phyloP scores from a whole-genome alignment of 2,113 vertebrate genomes.

The Sminthopsis crassicaudata region DNA sequence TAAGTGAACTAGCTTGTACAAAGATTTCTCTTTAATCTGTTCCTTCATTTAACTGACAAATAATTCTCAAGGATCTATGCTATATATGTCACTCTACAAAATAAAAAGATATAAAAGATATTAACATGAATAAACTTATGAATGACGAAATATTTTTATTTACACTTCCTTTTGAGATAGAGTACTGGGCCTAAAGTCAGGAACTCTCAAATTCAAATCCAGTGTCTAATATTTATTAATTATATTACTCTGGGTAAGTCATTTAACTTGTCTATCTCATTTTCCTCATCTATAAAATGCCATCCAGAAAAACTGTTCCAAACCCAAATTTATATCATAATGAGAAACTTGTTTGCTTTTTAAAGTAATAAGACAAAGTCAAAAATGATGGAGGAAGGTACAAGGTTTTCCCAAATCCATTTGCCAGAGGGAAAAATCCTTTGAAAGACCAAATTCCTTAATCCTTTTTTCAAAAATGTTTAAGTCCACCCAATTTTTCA shows the following conservation, averaged over 20 bases:
- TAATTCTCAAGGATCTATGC: not conserved
- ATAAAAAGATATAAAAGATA: not conserved
- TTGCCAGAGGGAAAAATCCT: no score
- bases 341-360: no score
- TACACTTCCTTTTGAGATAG: not conserved
- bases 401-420: no score
- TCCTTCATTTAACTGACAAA: not conserved
- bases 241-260: not conserved
- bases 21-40: not conserved
- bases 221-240: not conserved
- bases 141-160: no score
- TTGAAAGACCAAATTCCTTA: no score
- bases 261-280: not conserved
- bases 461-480: no score
- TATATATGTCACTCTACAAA: not conserved
- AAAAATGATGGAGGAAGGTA: no score
- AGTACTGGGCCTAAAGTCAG: not conserved
- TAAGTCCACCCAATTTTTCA: no score
- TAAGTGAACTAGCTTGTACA: not conserved
- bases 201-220: not conserved
- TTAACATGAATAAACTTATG: not conserved
- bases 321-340: no score
- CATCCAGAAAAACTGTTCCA: no score
- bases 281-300: not conserved
- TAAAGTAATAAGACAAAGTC: no score